phyloP scores from a whole-genome alignment of 2,113 vertebrate species.

The Nymphicus hollandicus region DNA sequence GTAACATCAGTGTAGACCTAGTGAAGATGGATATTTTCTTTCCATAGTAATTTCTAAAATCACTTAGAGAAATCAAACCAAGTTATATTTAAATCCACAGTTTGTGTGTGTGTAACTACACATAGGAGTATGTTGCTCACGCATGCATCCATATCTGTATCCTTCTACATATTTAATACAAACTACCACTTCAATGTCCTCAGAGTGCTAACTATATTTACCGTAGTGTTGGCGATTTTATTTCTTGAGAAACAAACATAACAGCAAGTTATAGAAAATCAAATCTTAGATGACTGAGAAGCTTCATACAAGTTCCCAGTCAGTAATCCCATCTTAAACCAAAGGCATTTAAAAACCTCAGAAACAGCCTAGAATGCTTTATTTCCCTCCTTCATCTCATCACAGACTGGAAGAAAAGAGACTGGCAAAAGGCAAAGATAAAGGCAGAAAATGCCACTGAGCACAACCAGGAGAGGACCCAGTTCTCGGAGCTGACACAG shows the following conservation, averaged over 20 bases:
- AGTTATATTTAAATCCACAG: background rate
- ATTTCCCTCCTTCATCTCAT: fast-evolving
- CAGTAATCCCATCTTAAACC: background rate
- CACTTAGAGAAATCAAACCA: background rate
- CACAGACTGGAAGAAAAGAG: background rate
- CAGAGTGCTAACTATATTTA: background rate
- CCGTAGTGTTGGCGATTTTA: background rate
- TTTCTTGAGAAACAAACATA: background rate
- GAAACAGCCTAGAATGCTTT: background rate
- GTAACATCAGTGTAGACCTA: background rate
- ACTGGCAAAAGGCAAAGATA: background rate
- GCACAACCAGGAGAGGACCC: background rate
- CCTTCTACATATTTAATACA: background rate
- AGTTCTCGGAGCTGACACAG: too few species aligned
- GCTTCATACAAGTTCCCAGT: background rate
- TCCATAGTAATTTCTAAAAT: background rate
- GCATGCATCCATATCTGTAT: background rate
- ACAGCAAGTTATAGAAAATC: background rate
- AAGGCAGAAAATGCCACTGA: background rate
- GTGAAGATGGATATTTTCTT: background rate
- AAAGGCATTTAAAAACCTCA: background rate
- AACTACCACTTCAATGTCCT: background rate
- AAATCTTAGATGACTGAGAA: background rate
- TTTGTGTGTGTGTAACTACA: background rate
- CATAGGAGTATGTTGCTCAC: fast-evolving